phyloP scores from a whole-genome alignment of 1,140 invertebrate species.

The Drosophila miranda region DNA sequence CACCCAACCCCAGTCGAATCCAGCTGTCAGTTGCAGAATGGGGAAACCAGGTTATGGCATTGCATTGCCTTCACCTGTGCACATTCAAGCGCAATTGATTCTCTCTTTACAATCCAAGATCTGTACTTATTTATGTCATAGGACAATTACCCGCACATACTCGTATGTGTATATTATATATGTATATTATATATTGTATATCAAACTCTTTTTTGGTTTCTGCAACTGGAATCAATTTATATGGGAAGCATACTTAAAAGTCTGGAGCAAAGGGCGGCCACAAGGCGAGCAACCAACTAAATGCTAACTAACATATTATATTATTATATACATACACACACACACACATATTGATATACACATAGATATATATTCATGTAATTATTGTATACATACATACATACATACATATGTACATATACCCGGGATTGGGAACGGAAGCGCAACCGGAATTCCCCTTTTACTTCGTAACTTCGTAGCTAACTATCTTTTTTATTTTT shows the following conservation, averaged over 20 bases:
- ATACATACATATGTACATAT: slow-evolving; percentile 14
- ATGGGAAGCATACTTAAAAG: slow-evolving; percentile 49
- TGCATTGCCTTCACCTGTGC: slow-evolving; percentile 12
- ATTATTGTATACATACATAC: slow-evolving; percentile 76
- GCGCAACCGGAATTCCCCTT: slow-evolving; percentile 24
- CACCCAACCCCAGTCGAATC: not conserved
- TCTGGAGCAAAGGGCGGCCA: slow-evolving; percentile 33
- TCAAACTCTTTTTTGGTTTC: slow-evolving; percentile 51
- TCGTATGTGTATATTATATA: slow-evolving; percentile 7
- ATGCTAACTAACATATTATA: slow-evolving; percentile 59
- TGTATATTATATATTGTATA: slow-evolving; percentile 56
- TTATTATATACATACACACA: slow-evolving; percentile 50
- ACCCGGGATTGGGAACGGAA: slow-evolving; percentile 26
- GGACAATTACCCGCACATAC: slow-evolving; percentile 39
- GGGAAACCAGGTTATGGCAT: slow-evolving; percentile 1
- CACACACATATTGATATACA: slow-evolving; percentile 27
- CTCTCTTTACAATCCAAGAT: slow-evolving; percentile 50
- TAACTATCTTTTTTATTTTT: slow-evolving; percentile 60
- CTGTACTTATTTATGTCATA: slow-evolving; percentile 57
- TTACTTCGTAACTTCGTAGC: slow-evolving; percentile 26
- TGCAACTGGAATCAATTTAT: slow-evolving; percentile 56
- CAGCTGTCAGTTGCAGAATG: slow-evolving; percentile 41
- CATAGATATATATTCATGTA: slow-evolving; percentile 63
- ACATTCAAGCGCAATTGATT: too few species aligned
- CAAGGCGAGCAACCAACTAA: slow-evolving; percentile 30